Evolutionary conservation across 1,140 invertebrate species (phyloP).

Genomic region (Orchesella cincta): DNA sequence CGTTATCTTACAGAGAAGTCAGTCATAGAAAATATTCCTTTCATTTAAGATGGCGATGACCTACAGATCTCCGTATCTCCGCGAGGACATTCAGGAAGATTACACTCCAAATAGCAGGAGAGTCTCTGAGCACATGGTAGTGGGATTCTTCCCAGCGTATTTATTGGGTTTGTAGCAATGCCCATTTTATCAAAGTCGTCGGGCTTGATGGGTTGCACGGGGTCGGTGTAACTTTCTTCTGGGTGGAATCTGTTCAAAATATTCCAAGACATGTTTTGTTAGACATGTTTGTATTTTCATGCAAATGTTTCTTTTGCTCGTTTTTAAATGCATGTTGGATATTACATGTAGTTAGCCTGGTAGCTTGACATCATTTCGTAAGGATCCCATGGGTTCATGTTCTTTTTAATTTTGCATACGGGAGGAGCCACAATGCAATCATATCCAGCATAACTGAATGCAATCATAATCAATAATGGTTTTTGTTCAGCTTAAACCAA

Average conservation of each 20-base stretch:
- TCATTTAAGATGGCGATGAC: not conserved
- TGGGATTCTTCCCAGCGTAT: conserved; percentile 33
- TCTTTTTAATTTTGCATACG: conserved; percentile 48
- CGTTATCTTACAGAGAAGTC: no score
- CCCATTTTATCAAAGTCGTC: conserved; percentile 39
- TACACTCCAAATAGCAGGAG: conserved; percentile 41
- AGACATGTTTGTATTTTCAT: no score
- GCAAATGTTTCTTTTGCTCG: no score
- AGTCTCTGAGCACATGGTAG: conserved; percentile 34
- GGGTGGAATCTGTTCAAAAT: conserved; percentile 33
- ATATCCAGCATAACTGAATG: conserved; percentile 36
- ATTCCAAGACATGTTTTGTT: conserved; percentile 23
- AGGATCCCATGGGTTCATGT: conserved; percentile 35
- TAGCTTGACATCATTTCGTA: conserved; percentile 43
- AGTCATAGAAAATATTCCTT: no score
- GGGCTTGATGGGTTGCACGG: conserved; percentile 25
- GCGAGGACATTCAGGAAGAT: conserved; percentile 13
- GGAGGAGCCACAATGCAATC: conserved; percentile 40
- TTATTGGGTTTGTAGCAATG: conserved; percentile 43
- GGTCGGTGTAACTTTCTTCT: conserved; percentile 36
- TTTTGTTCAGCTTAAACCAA: not conserved
- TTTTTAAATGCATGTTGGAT: no score
- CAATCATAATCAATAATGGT: no score
- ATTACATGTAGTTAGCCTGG: conserved; percentile 41
- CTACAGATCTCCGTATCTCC: conserved; percentile 10